These are phyloP conservation scores for Alfaro cultratus DNA, from an alignment of 2,797 vertebrate genomes.

Conservation along the genomic window DNA sequence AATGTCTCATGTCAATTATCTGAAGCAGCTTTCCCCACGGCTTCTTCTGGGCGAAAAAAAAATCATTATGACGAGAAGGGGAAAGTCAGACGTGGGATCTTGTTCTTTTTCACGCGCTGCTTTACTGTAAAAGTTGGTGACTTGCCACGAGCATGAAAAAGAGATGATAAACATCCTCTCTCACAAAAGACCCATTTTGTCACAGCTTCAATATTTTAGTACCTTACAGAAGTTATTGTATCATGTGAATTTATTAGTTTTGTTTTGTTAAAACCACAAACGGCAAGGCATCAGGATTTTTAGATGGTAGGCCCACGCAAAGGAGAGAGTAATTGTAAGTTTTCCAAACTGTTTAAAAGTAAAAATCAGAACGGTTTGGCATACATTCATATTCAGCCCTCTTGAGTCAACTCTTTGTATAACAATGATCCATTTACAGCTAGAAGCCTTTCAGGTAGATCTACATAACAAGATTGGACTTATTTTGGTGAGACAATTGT, in stretches of 20 bases:
- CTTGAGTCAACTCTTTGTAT: not conserved
- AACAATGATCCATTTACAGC: not conserved
- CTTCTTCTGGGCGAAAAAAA: constrained; percentile 6
- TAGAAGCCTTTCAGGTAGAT: not conserved
- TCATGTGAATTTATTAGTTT: not conserved
- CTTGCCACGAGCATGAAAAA: not conserved
- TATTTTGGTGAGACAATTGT: not conserved
- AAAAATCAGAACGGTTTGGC: not conserved
- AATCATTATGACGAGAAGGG: constrained; percentile 11
- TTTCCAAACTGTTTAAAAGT: not conserved
- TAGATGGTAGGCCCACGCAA: not conserved
- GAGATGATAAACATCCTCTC: not conserved
- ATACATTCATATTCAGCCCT: not conserved
- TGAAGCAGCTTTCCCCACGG: constrained; percentile 21
- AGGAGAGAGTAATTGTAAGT: not conserved
- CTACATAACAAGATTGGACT: not conserved
- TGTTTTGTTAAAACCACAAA: not conserved
- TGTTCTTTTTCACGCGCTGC: not conserved
- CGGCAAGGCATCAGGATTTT: not conserved
- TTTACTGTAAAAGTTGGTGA: not conserved
- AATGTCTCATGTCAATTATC: constrained; percentile 59
- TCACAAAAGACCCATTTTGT: not conserved
- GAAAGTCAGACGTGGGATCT: not conserved
- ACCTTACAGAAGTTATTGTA: not conserved
- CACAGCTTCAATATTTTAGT: not conserved